Conservation (phyloP, 2,797 vertebrate genomes). For the Taenioides sp. region DNA sequence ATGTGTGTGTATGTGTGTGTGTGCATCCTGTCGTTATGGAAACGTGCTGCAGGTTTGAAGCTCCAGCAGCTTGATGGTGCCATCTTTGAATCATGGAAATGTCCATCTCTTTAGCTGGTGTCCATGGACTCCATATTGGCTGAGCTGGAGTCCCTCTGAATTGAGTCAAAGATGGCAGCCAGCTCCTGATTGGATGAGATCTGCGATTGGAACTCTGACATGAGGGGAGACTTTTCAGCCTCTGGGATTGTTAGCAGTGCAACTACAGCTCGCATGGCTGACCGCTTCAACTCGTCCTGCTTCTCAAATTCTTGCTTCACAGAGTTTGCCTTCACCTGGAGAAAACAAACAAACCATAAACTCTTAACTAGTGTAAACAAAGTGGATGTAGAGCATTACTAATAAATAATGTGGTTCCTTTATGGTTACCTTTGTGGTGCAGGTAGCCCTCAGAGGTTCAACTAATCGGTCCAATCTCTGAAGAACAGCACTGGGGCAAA, state of each 20-base stretch:
- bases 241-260: conserved; percentile 97
- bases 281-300: conserved; percentile 97
- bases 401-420: background rate
- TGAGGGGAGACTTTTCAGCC: conserved; percentile 96
- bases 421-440: conserved; percentile 90
- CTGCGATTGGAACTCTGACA: conserved; percentile 99
- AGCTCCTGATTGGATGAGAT: conserved; percentile 98
- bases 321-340: conserved; percentile 95
- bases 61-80: conserved; percentile 65
- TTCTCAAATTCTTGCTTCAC: conserved; percentile 99
- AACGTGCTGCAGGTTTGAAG: conserved; percentile 66
- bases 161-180: conserved; percentile 98
- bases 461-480: conserved; percentile 96
- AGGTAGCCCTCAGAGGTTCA: conserved; percentile 93
- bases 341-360: background rate
- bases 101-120: conserved; percentile 87
- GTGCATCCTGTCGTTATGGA: conserved; percentile 56
- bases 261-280: conserved; percentile 96
- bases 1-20: conserved; percentile 26
- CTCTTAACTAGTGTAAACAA: background rate
- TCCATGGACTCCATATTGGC: conserved; percentile 99
- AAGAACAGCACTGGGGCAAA: conserved; percentile 93
- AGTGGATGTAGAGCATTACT: background rate
- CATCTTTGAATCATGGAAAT: conserved; percentile 58
- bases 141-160: conserved; percentile 97